Evolutionary conservation across 2,888 invertebrate species (phyloP).

Genomic region (Elegia similella): DNA sequence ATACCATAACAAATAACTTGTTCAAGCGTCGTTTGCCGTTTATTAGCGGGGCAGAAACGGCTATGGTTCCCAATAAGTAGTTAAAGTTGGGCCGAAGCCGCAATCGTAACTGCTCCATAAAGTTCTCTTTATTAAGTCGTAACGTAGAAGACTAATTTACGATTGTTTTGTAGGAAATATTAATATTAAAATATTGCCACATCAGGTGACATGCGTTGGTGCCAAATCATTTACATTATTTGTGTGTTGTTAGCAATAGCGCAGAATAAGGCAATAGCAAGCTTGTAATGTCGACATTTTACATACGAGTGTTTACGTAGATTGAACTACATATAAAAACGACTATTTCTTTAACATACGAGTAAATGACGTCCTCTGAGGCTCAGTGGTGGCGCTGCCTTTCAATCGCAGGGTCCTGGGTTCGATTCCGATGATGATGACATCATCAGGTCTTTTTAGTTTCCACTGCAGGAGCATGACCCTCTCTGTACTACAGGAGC

Average conservation of each 20-base stretch:
- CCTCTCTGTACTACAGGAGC: too few relatives aligned
- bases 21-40: not conserved
- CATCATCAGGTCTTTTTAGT: too few relatives aligned
- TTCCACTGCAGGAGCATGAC: too few relatives aligned
- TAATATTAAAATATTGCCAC: not conserved
- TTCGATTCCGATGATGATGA: too few relatives aligned
- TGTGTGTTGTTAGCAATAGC: not conserved
- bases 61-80: not conserved
- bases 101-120: not conserved
- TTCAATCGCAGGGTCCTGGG: too few relatives aligned
- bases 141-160: not conserved
- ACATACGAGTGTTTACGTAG: too few relatives aligned
- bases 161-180: not conserved
- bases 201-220: not conserved
- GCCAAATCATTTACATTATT: not conserved
- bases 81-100: slow-evolving; percentile 4
- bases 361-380: too few relatives aligned
- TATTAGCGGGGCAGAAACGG: not conserved
- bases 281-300: not conserved
- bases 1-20: not conserved
- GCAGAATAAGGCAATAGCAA: not conserved
- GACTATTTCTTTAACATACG: not conserved
- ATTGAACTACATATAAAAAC: too few relatives aligned
- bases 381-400: too few relatives aligned
- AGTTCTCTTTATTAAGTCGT: not conserved